phyloP scores from a whole-genome alignment of 2,797 vertebrate species.

The Remorina albescens region DNA sequence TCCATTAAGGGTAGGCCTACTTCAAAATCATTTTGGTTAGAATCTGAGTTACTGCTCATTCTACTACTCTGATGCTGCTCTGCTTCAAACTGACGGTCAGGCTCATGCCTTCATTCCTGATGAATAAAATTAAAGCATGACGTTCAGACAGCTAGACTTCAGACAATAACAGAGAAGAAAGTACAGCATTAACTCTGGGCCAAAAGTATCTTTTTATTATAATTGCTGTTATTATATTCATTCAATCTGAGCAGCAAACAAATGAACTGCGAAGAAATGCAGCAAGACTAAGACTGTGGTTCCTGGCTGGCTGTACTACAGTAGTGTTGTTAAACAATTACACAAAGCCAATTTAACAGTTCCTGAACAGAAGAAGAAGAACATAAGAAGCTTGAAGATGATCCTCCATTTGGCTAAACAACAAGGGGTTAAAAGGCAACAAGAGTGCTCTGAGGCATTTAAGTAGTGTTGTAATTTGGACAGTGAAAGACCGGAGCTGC shows the following conservation, averaged over 20 bases:
- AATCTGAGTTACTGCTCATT: neutral
- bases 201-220: conserved; percentile 37
- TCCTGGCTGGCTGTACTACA: conserved; percentile 22
- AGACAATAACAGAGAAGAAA: conserved; percentile 34
- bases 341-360: conserved; percentile 11
- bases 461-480: neutral
- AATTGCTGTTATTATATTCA: conserved; percentile 42
- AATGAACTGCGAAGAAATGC: conserved; percentile 24
- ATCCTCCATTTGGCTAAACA: conserved; percentile 15
- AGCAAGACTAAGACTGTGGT: conserved; percentile 28
- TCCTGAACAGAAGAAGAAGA: conserved; percentile 16
- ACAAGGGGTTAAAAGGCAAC: conserved; percentile 10
- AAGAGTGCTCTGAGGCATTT: neutral
- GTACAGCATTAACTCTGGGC: conserved; percentile 2
- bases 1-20: neutral
- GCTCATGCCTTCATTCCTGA: conserved; percentile 24
- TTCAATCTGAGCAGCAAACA: conserved; percentile 32
- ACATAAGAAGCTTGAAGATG: conserved; percentile 19
- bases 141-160: conserved; percentile 40
- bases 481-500: neutral
- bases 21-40: neutral
- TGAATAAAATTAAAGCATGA: conserved; percentile 44
- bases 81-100: conserved; percentile 10
- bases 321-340: neutral
- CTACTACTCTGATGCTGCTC: conserved; percentile 14